Base-by-base conservation (phyloP, 1,140 invertebrate genomes). In the Drosophila lowei region DNA sequence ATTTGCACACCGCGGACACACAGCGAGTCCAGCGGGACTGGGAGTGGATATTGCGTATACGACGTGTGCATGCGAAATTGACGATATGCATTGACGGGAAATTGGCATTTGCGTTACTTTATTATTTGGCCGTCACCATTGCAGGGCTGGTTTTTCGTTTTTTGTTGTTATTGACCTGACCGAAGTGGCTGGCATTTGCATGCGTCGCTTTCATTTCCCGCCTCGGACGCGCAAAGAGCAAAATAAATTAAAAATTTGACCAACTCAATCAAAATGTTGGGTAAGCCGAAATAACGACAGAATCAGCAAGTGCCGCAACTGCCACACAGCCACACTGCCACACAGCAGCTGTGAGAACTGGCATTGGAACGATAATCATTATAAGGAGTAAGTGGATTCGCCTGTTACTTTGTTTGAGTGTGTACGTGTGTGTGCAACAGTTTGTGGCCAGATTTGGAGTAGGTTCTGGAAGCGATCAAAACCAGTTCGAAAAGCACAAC, bases 101-200 rank as follows among this genome's bases (percentile, higher is more conserved):
- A 85, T 85, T 86, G 81, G 68, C 77, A 85, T 86, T 85, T 86
- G 73, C 52, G 65, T 77, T 67, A 71, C 81, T 85, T 86, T 86
- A 85, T 85, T 86, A 85, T 85, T 80, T 65, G 58, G 53, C 65
- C 52, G 72, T 63, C 55, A 67, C 28, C 42, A 58, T 48, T 49
- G 47, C 28, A 7, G 15, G n/a, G 28, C 43, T 42, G 38, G 48
- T 60, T 46, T 49, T 63, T 25, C 8, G n/a, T 3, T 30, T 38
- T 11, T 38, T 38, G 21, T 30, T 63, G 59, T 38, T 84, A 67
- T 83, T 78, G 79, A 75, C 18, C 18, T 18, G 18, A 76, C 67
- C 68, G 53, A 59, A 62, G 70, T 65, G 68, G 58, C 43, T 48
- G 58, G 16, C 64, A 86, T 77, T 77, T 56, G 77, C 63, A 75